phyloP scores from a whole-genome alignment of 2,797 vertebrate genomes.

The Enteromius afrohamiltoni region DNA sequence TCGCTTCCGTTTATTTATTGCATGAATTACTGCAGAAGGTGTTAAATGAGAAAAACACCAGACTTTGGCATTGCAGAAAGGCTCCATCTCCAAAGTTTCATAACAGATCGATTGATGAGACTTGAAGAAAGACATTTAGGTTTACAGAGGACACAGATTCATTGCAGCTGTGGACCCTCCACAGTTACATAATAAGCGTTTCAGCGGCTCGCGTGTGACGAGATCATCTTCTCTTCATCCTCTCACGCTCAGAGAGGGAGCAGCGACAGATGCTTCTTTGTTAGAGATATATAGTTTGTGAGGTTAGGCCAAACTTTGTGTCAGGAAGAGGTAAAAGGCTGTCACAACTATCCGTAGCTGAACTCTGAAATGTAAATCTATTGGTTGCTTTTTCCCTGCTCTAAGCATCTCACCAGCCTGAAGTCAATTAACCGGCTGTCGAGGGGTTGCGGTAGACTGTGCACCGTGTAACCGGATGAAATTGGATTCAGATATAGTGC shows the following conservation, averaged over 20 bases:
- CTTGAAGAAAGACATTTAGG: constrained; percentile 5
- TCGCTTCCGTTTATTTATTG: not conserved
- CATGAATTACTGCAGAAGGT: not conserved
- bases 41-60: not conserved
- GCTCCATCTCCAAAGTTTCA: not conserved
- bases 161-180: constrained; percentile 49
- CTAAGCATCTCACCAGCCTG: constrained; percentile 36
- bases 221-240: constrained; percentile 50
- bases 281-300: constrained; percentile 36
- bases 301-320: constrained; percentile 33
- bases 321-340: constrained; percentile 39
- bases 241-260: constrained; percentile 26
- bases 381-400: constrained; percentile 36
- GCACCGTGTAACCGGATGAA: not conserved
- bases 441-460: constrained; percentile 9
- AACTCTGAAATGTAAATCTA: constrained; percentile 37
- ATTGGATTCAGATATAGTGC: constrained; percentile 2
- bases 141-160: constrained; percentile 27
- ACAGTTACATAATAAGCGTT: constrained; percentile 42
- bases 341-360: constrained; percentile 28
- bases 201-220: constrained; percentile 49
- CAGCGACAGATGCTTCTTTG: constrained; percentile 49
- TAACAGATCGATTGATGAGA: constrained; percentile 31
- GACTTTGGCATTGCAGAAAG: not conserved
- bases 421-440: constrained; percentile 39